A percentile compares a stretch with the other conserved stretches of the same genome.
Conservation (phyloP, 2,888 invertebrate genomes). For the Alviniconcha strummeri region DNA sequence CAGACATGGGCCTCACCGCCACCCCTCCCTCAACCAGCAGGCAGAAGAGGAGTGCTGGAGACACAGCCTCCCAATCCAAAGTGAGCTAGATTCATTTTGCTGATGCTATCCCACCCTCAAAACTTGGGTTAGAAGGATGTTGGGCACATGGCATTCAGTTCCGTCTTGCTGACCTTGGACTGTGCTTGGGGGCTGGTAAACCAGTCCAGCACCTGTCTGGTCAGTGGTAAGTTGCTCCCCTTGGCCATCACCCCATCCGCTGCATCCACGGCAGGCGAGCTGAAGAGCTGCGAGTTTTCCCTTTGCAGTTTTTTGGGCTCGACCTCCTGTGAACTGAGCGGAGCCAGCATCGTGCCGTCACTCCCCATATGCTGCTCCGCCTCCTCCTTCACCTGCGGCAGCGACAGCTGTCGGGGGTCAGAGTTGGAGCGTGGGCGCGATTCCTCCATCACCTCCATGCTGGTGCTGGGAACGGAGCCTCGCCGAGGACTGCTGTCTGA, state of each 20-base stretch:
- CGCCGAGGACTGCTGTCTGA: conserved; percentile 10
- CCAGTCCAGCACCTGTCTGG: conserved; percentile 18
- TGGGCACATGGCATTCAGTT: conserved; percentile 26
- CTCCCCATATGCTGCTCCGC: not conserved
- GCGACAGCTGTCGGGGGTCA: conserved; percentile 1
- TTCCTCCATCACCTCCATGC: not conserved
- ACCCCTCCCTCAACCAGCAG: no score
- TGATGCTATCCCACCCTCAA: no score
- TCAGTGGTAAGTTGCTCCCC: not conserved
- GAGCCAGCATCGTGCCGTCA: not conserved
- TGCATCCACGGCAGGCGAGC: not conserved
- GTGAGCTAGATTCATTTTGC: no score
- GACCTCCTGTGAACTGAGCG: not conserved
- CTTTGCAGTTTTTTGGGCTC: no score
- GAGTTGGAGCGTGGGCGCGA: not conserved
- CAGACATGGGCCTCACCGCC: no score
- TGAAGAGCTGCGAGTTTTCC: not conserved
- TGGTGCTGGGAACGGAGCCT: not conserved
- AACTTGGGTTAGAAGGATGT: conserved; percentile 2
- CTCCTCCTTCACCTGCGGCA: conserved; percentile 4
- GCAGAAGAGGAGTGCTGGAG: no score
- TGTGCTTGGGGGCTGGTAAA: not conserved
- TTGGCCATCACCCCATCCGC: not conserved
- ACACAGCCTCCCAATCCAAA: no score
- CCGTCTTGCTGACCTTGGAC: not conserved